phyloP scores from a whole-genome alignment of 2,888 invertebrate species.

The Nesidiocoris tenuis region DNA sequence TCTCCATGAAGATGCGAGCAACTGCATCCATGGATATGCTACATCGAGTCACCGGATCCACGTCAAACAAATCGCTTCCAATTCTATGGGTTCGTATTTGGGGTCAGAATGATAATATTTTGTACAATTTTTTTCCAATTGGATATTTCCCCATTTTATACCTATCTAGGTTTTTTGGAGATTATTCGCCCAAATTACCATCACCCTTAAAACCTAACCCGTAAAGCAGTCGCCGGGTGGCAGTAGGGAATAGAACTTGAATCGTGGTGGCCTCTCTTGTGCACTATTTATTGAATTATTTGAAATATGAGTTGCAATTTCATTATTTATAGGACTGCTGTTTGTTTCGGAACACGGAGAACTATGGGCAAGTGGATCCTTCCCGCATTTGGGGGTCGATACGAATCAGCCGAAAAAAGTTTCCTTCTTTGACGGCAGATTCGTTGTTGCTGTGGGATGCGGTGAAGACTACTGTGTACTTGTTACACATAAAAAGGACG shows the following conservation, averaged over 20 bases:
- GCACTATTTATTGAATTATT: too few relatives aligned
- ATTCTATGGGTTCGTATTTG: conserved; percentile 57
- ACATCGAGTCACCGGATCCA: conserved; percentile 64
- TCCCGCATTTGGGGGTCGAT: conserved; percentile 67
- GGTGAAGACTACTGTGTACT: conserved; percentile 77
- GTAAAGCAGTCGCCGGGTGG: too few relatives aligned
- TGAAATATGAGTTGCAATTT: too few relatives aligned
- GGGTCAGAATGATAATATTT: not conserved
- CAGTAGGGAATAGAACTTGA: too few relatives aligned
- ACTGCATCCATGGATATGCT: conserved; percentile 67
- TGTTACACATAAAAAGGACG: conserved; percentile 63
- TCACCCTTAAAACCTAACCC: too few relatives aligned
- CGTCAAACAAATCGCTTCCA: conserved; percentile 64
- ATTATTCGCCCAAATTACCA: too few relatives aligned
- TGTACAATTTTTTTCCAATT: too few relatives aligned
- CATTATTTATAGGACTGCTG: conserved; percentile 61
- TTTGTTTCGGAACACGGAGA: conserved; percentile 68
- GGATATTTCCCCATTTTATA: too few relatives aligned
- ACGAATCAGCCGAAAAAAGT: conserved; percentile 63
- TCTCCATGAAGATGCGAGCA: conserved; percentile 65
- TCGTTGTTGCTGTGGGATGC: conserved; percentile 66
- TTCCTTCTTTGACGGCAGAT: conserved; percentile 67
- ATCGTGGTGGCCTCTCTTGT: too few relatives aligned
- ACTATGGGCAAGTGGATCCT: conserved; percentile 68
- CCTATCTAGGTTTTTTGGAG: too few relatives aligned